phyloP scores from a whole-genome alignment of 2,888 invertebrate genomes.

The Halictus ligatus region DNA sequence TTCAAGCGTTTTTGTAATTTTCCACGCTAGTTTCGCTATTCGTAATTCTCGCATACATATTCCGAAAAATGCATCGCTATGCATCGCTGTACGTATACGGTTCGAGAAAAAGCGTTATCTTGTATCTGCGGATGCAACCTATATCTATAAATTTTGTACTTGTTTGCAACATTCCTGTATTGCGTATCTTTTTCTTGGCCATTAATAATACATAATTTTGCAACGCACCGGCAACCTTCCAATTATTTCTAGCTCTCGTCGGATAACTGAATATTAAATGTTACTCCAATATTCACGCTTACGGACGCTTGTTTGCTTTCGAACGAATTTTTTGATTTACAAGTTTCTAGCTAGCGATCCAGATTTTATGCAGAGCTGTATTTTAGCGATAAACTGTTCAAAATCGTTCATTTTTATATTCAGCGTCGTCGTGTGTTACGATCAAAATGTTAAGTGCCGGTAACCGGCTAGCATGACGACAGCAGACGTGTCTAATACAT shows the following conservation, averaged over 20 bases:
- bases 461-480: neutral
- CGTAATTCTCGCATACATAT: neutral
- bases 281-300: neutral
- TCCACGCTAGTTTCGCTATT: slow-evolving; percentile 24
- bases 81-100: too few relatives aligned
- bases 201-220: slow-evolving; percentile 38
- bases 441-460: neutral
- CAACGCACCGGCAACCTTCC: slow-evolving; percentile 31
- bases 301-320: neutral
- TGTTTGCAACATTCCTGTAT: slow-evolving; percentile 12
- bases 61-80: neutral
- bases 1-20: slow-evolving; percentile 45
- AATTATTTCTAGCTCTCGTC: slow-evolving; percentile 42
- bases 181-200: slow-evolving; percentile 5
- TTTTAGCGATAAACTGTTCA: neutral
- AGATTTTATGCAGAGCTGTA: neutral
- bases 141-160: neutral
- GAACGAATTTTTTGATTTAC: neutral
- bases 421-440: neutral
- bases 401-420: neutral
- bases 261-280: neutral
- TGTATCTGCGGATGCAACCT: neutral
- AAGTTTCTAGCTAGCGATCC: neutral
- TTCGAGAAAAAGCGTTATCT: neutral
- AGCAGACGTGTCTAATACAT: neutral